Conservation (phyloP, 2,113 vertebrate genomes). For the Anarhynchus alexandrinus region DNA sequence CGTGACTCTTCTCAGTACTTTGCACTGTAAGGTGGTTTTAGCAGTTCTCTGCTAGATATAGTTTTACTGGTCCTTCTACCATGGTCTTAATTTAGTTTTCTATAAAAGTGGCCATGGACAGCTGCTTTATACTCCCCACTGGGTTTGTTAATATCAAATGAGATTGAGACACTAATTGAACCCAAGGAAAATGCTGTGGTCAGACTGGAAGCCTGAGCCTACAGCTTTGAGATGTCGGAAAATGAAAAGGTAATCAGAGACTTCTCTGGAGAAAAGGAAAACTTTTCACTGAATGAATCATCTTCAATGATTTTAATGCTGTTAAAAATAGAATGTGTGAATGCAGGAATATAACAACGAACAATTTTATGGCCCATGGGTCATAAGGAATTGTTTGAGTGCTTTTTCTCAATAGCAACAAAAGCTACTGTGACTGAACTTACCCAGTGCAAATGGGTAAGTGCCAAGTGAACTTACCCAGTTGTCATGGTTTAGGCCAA, state of each 20-base stretch:
- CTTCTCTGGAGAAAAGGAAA: not conserved
- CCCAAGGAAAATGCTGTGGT: not conserved
- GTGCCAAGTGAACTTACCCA: too few relatives aligned
- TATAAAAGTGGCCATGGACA: not conserved
- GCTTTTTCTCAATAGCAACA: not conserved
- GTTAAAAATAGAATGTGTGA: not conserved
- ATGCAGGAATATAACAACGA: not conserved
- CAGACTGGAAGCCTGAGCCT: not conserved
- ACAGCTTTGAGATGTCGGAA: not conserved
- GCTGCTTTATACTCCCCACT: not conserved
- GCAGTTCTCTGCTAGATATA: not conserved
- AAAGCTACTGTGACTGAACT: not conserved
- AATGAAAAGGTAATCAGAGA: not conserved
- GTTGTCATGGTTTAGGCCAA: too few relatives aligned
- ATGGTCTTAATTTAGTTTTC: not conserved
- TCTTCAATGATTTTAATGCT: not conserved
- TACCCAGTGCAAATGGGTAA: not conserved
- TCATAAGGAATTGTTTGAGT: not conserved
- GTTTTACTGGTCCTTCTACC: not conserved
- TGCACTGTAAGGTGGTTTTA: not conserved
- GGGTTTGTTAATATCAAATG: not conserved
- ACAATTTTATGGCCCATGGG: not conserved
- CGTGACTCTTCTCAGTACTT: not conserved
- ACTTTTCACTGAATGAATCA: not conserved
- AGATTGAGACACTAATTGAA: not conserved